Conservation (phyloP, 2,113 vertebrate genomes). For the Corvus cornix region DNA sequence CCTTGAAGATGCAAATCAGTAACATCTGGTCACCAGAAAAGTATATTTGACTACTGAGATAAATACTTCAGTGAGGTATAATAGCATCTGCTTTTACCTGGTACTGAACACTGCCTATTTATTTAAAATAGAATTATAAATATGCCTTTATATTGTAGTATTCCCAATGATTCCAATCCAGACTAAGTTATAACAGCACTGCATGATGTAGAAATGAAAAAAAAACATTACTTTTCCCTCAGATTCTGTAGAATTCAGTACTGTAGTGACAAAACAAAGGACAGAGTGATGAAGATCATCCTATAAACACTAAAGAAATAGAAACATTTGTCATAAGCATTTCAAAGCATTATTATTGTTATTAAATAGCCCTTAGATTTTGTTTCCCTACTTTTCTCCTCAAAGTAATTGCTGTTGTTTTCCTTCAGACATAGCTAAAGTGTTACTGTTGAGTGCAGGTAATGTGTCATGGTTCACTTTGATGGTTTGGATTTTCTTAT, state of each 20-base stretch:
- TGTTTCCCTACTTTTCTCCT: not conserved
- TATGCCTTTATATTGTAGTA: not conserved
- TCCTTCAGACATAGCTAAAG: not conserved
- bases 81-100: not conserved
- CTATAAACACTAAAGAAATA: not conserved
- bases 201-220: not conserved
- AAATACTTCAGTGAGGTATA: not conserved
- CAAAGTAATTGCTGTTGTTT: not conserved
- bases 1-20: not conserved
- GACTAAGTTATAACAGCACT: not conserved
- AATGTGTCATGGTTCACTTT: not conserved
- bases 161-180: not conserved
- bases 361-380: not conserved
- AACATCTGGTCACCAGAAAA: not conserved
- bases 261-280: not conserved
- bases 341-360: not conserved
- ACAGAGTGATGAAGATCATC: not conserved
- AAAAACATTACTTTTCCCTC: not conserved
- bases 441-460: not conserved
- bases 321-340: not conserved
- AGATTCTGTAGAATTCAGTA: not conserved
- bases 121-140: not conserved
- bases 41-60: not conserved
- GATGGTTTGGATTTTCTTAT: not conserved
- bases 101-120: not conserved